These are phyloP conservation scores for Zosterops japonicus DNA, from an alignment of 2,113 vertebrate species.

Conservation along the genomic window DNA sequence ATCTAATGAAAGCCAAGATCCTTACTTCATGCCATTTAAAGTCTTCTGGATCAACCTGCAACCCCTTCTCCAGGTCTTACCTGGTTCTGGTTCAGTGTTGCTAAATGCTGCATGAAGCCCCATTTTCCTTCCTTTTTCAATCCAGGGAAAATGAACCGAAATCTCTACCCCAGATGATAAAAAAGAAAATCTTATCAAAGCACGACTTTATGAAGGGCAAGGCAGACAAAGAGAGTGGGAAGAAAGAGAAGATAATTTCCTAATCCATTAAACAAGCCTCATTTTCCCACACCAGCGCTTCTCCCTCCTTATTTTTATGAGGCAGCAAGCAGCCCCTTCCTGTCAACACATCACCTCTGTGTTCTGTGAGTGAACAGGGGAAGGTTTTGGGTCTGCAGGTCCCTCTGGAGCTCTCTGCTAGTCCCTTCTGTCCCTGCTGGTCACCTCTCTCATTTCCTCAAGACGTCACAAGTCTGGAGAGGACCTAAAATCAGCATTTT, in stretches of 20 bases:
- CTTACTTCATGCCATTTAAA: background rate
- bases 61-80: background rate
- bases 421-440: background rate
- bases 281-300: background rate
- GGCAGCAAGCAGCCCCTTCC: background rate
- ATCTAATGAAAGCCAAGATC: background rate
- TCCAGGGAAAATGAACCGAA: background rate
- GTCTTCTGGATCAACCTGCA: background rate
- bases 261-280: background rate
- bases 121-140: background rate
- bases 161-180: background rate
- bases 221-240: background rate
- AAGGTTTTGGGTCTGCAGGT: background rate
- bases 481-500: background rate
- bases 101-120: background rate
- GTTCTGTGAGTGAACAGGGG: background rate
- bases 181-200: conserved; percentile 1
- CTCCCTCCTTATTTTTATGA: background rate
- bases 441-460: background rate
- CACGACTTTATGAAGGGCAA: background rate
- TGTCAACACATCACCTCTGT: background rate
- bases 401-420: background rate
- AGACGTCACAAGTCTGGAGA: background rate
- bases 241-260: background rate
- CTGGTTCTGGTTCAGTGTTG: background rate